Percentiles rank a stretch among this genome's conserved stretches.
Evolutionary conservation across 1,140 invertebrate species (phyloP).

Genomic region (Druon quercuslanigerum): DNA sequence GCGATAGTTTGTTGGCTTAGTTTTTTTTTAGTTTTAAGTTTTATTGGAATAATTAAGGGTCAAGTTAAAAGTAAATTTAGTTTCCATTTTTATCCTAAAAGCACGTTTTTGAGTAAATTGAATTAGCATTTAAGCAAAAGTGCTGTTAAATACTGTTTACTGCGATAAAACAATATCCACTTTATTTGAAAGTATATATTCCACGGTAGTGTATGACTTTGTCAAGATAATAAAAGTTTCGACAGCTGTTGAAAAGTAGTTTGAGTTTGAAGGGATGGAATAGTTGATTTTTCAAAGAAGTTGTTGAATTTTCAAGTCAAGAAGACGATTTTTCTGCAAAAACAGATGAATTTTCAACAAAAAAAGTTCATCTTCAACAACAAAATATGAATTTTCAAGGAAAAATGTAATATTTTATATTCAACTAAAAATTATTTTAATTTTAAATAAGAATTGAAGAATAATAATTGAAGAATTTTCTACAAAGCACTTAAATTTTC

Average conservation of each 20-base stretch:
- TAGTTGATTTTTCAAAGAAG: constrained; percentile 26
- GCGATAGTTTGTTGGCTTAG: too few species aligned
- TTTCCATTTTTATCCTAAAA: neutral
- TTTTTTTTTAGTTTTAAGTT: too few species aligned
- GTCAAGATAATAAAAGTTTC: neutral
- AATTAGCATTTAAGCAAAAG: neutral
- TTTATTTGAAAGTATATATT: neutral
- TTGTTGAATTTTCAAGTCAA: too few species aligned
- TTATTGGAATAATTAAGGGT: too few species aligned
- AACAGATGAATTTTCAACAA: too few species aligned
- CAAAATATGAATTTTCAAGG: too few species aligned
- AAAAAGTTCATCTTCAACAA: too few species aligned
- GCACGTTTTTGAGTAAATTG: neutral
- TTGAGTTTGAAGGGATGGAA: neutral
- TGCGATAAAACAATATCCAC: neutral
- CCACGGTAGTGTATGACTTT: neutral
- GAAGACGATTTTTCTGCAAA: too few species aligned
- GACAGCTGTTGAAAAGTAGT: neutral
- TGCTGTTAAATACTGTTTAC: neutral
- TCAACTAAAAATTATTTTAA: neutral
- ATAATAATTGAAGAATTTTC: too few species aligned
- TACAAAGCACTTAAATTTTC: too few species aligned
- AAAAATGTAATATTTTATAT: neutral
- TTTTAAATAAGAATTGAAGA: too few species aligned
- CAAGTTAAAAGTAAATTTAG: too few species aligned